These are phyloP conservation scores for Apomyelois bistriatella DNA, from an alignment of 2,888 invertebrate genomes.

Conservation along the genomic window DNA sequence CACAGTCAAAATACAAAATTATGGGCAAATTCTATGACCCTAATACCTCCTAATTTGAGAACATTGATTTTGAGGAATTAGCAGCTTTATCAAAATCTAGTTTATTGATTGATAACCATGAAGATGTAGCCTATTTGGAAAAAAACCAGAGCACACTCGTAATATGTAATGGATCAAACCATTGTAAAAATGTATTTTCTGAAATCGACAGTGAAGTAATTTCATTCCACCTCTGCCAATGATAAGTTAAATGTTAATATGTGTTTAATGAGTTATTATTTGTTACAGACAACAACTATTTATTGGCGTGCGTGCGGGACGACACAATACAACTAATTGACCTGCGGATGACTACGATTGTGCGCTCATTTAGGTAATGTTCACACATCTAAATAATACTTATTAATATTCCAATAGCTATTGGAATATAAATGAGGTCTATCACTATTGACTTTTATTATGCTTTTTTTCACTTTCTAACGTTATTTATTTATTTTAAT, in stretches of 20 bases:
- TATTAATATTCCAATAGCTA: too few species aligned
- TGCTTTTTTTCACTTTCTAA: too few species aligned
- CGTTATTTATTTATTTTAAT: too few species aligned
- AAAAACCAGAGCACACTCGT: too few species aligned
- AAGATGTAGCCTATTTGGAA: too few species aligned
- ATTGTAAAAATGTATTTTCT: too few species aligned
- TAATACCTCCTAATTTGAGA: background rate
- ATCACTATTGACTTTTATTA: too few species aligned
- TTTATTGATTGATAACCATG: too few species aligned
- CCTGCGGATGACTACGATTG: conserved; percentile 95
- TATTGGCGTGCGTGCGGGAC: conserved; percentile 96
- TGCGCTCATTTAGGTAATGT: conserved; percentile 91
- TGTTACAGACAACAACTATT: conserved; percentile 90
- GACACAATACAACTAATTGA: conserved; percentile 97
- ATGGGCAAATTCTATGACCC: conserved; percentile 25
- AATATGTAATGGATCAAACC: too few species aligned
- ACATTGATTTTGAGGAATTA: background rate
- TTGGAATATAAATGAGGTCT: too few species aligned
- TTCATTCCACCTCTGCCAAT: background rate
- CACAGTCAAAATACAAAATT: conserved; percentile 3
- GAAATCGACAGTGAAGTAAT: too few species aligned
- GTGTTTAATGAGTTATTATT: conserved; percentile 18
- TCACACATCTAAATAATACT: conserved; percentile 24
- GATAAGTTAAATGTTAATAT: background rate
- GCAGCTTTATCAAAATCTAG: too few species aligned